Conservation (phyloP, 2,113 vertebrate genomes). For the Anser cygnoides region DNA sequence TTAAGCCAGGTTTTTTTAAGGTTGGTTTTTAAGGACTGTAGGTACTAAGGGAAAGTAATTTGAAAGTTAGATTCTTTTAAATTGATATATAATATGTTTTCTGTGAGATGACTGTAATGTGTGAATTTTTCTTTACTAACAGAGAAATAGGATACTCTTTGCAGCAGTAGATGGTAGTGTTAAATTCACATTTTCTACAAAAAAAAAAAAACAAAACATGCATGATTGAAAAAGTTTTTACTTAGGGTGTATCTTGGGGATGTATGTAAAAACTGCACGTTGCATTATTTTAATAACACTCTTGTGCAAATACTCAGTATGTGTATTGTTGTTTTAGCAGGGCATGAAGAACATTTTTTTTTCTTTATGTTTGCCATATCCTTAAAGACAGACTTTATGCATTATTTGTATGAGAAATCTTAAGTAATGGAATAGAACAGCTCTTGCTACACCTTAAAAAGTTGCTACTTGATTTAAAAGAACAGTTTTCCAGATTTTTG, state of each 20-base stretch:
- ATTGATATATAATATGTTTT: not conserved
- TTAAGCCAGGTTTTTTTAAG: not conserved
- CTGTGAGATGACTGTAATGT: not conserved
- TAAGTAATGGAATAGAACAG: not conserved
- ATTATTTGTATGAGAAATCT: not conserved
- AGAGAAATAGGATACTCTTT: not conserved
- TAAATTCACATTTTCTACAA: not conserved
- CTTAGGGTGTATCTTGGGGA: not conserved
- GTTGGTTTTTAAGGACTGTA: not conserved
- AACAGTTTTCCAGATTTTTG: conserved; percentile 36
- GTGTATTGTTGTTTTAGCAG: not conserved
- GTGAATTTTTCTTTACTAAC: conserved; percentile 12
- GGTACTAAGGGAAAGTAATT: not conserved
- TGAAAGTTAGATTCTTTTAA: not conserved
- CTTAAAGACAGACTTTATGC: not conserved
- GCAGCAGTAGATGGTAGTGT: not conserved
- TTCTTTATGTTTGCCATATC: not conserved
- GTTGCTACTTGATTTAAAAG: conserved; percentile 15
- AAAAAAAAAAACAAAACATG: not conserved
- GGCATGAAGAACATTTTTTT: not conserved
- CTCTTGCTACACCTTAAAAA: not conserved
- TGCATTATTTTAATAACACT: not conserved
- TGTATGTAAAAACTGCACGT: not conserved
- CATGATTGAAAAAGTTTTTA: not conserved
- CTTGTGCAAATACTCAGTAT: not conserved